Evolutionary conservation across 2,113 vertebrate species (phyloP).

Genomic region (Callipepla squamata): DNA sequence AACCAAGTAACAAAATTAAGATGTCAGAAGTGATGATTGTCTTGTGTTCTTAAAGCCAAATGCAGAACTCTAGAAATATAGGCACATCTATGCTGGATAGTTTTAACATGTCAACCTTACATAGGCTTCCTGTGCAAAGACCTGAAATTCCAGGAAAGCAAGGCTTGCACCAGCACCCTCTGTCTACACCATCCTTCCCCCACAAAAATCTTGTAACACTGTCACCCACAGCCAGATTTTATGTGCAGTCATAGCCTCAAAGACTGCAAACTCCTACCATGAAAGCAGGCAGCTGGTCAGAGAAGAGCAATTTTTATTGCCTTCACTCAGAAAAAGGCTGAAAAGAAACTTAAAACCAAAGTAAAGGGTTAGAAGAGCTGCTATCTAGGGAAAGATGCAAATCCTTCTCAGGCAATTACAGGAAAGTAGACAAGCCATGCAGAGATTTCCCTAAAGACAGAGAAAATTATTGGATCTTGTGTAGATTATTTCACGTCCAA

Average conservation of each 20-base stretch:
- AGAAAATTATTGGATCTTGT: neutral
- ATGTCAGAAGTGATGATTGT: neutral
- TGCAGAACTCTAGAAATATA: neutral
- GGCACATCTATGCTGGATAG: neutral
- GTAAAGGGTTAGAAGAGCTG: neutral
- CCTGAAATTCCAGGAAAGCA: neutral
- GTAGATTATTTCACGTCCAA: neutral
- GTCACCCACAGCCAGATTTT: neutral
- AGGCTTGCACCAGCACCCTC: neutral
- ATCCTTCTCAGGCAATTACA: neutral
- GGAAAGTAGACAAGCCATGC: neutral
- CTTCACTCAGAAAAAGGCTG: neutral
- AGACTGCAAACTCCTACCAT: neutral
- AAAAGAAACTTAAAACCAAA: neutral
- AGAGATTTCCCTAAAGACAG: neutral
- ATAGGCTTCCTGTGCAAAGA: neutral
- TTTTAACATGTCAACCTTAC: neutral
- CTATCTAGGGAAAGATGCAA: neutral
- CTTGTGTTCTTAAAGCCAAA: neutral
- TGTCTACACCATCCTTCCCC: neutral
- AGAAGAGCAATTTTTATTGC: neutral
- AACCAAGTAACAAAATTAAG: constrained; percentile 24
- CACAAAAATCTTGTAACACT: neutral
- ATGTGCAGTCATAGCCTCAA: neutral
- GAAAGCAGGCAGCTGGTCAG: constrained; percentile 12